Evolutionary conservation across 2,113 vertebrate species (phyloP), one percentile per base, ranked within the genome.

Genomic region (Hemibagrus wyckioides): DNA sequence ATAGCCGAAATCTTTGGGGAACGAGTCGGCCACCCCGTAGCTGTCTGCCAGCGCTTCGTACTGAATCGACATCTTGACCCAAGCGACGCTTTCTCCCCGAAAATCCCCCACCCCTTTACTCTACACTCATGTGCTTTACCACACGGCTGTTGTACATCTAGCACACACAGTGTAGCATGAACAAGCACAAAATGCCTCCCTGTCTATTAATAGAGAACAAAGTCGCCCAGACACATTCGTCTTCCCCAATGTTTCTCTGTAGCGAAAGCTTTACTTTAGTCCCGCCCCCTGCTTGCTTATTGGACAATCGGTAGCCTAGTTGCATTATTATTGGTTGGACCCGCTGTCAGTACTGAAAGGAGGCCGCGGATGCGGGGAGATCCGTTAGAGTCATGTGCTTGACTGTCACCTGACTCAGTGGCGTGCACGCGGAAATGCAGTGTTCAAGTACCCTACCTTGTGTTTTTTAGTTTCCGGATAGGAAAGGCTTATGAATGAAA

Each of bases 1-100:
- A 89, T 99, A 99, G 41, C 96, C 98, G 91, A 99, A 98, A 90
- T 99, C 97, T 94, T 99, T 99, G 5, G 97, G 97, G 91, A 99
- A 98, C 1, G 98, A 96, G 91, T 98, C 97, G 21, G 97, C 96
- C 9, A 96, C 95, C 85, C 97, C 97, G 90, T 97, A 97, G 92
- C 97, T 97, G 79, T 97, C 97, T 56, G 96, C 91, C 92, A 98
- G 93, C 93, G 96, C 94, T 93, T 98, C 97, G 94, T 97, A 99
- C 95, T 96, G 98, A 92, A 98, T 96, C 95, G 97, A 98, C 97
- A 99, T 99, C 94, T 96, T 94, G 90, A 94, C 92, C 94, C 79
- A 91, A 82, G 93, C 90, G 86, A 87, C 90, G 88, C 90, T 86
- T 91, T 89, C 91, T 86, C 93, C 93, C 90, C 54, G 57, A 69